Conservation (phyloP, 2,113 vertebrate species). For the Charadrius vociferus region DNA sequence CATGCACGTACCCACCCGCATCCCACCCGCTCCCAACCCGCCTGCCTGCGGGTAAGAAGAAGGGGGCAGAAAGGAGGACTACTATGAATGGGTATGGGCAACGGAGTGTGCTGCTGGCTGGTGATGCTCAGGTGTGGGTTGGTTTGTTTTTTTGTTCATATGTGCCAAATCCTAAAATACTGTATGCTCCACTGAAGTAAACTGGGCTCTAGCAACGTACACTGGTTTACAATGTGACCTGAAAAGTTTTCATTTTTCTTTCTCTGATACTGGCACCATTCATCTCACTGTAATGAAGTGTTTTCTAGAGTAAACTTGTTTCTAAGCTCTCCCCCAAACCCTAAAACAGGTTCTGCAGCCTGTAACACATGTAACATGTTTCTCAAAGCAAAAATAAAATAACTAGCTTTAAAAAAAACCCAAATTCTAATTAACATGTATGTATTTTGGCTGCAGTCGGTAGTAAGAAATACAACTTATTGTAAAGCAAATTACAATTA, state of each 20-base stretch:
- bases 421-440: background rate
- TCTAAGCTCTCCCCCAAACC: background rate
- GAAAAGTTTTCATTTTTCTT: background rate
- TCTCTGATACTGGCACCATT: background rate
- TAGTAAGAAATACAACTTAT: background rate
- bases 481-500: background rate
- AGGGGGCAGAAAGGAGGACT: background rate
- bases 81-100: fast-evolving
- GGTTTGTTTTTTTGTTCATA: background rate
- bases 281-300: background rate
- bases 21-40: background rate
- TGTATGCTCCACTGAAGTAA: background rate
- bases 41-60: background rate
- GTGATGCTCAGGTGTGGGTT: background rate
- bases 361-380: background rate
- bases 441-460: background rate
- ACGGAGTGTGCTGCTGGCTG: background rate
- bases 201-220: background rate
- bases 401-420: background rate
- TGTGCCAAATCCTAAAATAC: background rate
- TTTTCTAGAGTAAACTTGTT: background rate
- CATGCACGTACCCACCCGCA: fast-evolving
- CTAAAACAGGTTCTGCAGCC: background rate
- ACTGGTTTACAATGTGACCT: background rate
- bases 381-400: background rate